A percentile compares a stretch with the other conserved stretches of the same genome.
Evolutionary conservation across 2,113 vertebrate species (phyloP).

Genomic region (Rhea americana): DNA sequence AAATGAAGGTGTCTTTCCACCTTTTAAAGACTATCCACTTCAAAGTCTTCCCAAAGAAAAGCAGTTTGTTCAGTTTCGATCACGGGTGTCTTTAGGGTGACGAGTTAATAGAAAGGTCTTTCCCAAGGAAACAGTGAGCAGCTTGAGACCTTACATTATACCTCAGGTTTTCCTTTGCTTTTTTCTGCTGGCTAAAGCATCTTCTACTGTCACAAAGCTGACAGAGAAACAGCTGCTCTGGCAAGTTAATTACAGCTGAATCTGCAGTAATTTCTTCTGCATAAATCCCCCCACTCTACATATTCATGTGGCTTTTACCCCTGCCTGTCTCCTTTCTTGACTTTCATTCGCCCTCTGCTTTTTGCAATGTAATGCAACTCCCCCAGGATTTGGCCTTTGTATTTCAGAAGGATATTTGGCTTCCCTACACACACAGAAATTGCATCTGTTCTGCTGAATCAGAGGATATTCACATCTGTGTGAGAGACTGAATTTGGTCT

Average conservation of each 20-base stretch:
- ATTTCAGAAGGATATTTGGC: background rate
- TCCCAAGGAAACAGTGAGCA: background rate
- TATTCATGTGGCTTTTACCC: slow-evolving; percentile 25
- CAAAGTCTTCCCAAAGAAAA: background rate
- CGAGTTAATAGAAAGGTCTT: background rate
- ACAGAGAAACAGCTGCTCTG: slow-evolving; percentile 10
- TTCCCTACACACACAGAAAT: background rate
- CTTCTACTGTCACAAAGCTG: background rate
- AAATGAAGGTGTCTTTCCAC: background rate
- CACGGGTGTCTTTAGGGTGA: background rate
- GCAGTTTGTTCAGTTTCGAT: background rate
- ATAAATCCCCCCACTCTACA: background rate
- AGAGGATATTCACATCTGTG: background rate
- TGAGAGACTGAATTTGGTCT: background rate
- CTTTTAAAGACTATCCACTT: background rate
- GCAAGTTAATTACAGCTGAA: slow-evolving; percentile 22
- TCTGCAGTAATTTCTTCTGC: background rate
- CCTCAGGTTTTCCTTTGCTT: background rate
- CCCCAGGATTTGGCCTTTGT: background rate
- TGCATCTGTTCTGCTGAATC: background rate
- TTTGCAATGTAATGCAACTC: background rate
- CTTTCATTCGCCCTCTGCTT: background rate
- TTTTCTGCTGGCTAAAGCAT: background rate
- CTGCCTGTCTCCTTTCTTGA: background rate
- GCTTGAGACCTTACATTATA: background rate